Base-by-base conservation (phyloP, 1,140 invertebrate genomes). In the Aphaenogaster rudis region DNA sequence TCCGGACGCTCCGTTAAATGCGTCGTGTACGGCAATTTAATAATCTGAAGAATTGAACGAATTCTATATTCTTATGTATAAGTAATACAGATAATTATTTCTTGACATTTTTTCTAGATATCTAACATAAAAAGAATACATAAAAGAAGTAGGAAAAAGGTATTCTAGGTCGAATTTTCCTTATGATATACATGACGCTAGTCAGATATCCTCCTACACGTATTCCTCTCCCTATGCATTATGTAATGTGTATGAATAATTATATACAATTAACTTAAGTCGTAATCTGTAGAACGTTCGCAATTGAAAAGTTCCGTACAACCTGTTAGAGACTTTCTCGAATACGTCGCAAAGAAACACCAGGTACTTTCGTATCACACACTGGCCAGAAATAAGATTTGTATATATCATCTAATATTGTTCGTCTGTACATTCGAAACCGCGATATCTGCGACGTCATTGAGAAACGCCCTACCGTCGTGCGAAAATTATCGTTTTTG, bases 1-100 rank as follows among this genome's bases (percentile, higher is more conserved):
- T 66, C 36, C 9, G 50, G 36, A 36, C 36, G 15, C 21, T 63
- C 39, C 2, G 8, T 71, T 42, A 54, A 81, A 71, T 71, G 64
- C 64, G 64, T 71, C 78, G 78, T 71, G 64, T 71, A 81, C 78
- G 36, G 64, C 36, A 81, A 81, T 66, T 81, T 42, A 71, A 69
- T 11, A 69, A 42, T 71, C 50, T 66, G 11, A 79, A 36, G 33
- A 52, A 81, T 79, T 33, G 71, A 81, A 81, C 8, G 11, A 15
- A 17, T 9, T 63, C 17, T 48, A 52, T 36, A 21, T 3, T 17
- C 28, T 21, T 42, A 17, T 7, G n/a, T 81, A 33, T 71, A 69
- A 80, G 36, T 81, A 81, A 71, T 57, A 42, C 13, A 81, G 15
- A 28, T 71, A 39, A n/a, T 48, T 48, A 50, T 79, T 52, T 59